Evolutionary conservation across 2,888 invertebrate species (phyloP), one percentile per base, ranked within the genome.

Genomic region (Xestoiulus laeticollis): DNA sequence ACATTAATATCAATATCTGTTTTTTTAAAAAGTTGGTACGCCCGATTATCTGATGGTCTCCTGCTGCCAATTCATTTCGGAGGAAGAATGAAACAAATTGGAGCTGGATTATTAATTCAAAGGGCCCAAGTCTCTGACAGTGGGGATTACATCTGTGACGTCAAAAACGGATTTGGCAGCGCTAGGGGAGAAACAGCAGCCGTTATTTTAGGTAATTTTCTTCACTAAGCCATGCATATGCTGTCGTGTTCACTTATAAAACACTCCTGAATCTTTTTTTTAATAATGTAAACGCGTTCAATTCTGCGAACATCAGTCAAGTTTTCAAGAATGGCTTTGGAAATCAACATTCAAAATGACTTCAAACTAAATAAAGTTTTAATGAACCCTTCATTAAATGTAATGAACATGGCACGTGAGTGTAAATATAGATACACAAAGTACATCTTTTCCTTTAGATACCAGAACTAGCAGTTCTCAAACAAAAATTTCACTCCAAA

Each of bases 41-140:
- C 88, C 10, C 84, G 89, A 59, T 83, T 88, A 22, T 82, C 84
- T 30, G 89, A 88, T 53, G 89, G 89, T 19, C 88, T 89, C 48
- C 59, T 89, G 10, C 59, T 89, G 92, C 96, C 96, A 19, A 97
- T 98, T n/a, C 94, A 95, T 68, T 93, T 97, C 89, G 96, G 96
- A 91, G 97, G 97, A 89, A 94, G 98, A 90, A 96, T 98, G 30
- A 96, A 96, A 91, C 97, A 98, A 93, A 96, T 97, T 22, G 97
- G 98, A 89, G 98, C 98, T 88, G 98, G 98, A 89, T 93, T 99
- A 90, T 97, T 98, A 90, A 97, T 99, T 90, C 95, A 96, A 90
- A 96, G 97, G 91, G 97, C 98, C n/a, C 95, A 96, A 91, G 97
- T 97, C 82, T 96, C 96, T 91, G 98, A 99, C 92, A 97, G 97